These are phyloP conservation scores for Aphis craccivora DNA, from an alignment of 1,140 invertebrate species.

Conservation along the genomic window DNA sequence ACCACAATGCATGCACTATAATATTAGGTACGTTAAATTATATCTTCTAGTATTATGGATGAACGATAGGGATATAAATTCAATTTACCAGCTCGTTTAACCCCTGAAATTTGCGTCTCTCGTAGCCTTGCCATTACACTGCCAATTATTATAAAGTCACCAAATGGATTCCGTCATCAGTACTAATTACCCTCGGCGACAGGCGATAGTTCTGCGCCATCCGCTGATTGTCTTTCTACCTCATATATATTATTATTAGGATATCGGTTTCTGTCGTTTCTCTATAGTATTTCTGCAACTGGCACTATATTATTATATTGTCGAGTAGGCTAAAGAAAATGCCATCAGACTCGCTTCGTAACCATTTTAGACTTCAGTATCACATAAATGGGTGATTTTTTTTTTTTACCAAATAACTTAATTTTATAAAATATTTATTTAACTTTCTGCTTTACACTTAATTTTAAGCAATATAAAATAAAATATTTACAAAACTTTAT, in stretches of 20 bases:
- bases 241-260: not conserved
- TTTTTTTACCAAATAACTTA: not conserved
- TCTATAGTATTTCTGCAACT: not conserved
- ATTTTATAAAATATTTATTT: too few relatives aligned
- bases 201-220: not conserved
- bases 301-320: not conserved
- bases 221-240: not conserved
- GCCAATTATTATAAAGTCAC: slow-evolving; percentile 19
- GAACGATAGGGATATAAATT: slow-evolving; percentile 34
- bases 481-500: not conserved
- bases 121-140: not conserved
- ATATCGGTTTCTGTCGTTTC: slow-evolving; percentile 9
- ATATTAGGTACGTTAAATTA: not conserved
- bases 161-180: slow-evolving; percentile 39
- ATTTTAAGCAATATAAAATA: not conserved
- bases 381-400: not conserved
- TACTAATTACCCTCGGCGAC: slow-evolving; percentile 21
- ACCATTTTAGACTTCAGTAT: not conserved
- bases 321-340: not conserved
- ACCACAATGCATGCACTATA: not conserved
- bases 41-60: not conserved
- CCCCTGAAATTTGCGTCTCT: not conserved
- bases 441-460: not conserved
- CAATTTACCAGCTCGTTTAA: slow-evolving; percentile 34
- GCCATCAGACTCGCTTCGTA: not conserved